phyloP scores from a whole-genome alignment of 1,140 invertebrate species.

The Zaprionus taronus region DNA sequence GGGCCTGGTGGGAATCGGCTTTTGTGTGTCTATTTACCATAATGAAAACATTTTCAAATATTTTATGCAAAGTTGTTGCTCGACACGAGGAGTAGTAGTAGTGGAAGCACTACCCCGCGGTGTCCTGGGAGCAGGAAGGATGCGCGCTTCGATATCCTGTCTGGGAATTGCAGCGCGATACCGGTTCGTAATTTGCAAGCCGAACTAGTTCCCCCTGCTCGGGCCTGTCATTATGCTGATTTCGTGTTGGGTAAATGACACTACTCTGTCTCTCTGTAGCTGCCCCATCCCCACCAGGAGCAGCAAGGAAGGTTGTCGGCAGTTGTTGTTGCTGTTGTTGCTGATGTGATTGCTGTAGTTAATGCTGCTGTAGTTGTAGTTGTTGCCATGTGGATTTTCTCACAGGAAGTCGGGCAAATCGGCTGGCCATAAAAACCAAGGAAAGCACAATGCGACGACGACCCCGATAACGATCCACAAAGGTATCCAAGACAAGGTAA shows the following conservation, averaged over 20 bases:
- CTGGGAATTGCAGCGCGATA: slow-evolving; percentile 75
- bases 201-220: slow-evolving; percentile 66
- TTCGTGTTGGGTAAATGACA: slow-evolving; percentile 47
- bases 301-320: background rate
- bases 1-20: slow-evolving; percentile 62
- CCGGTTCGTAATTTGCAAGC: slow-evolving; percentile 78
- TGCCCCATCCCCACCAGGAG: slow-evolving; percentile 17
- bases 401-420: slow-evolving; percentile 65
- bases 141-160: slow-evolving; percentile 56
- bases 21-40: slow-evolving; percentile 80
- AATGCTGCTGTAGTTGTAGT: slow-evolving; percentile 32
- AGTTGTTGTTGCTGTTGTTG: slow-evolving; percentile 22
- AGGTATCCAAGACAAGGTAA: slow-evolving; percentile 62
- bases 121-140: slow-evolving; percentile 36
- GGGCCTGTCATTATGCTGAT: slow-evolving; percentile 75
- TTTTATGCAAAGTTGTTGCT: slow-evolving; percentile 77
- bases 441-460: slow-evolving; percentile 66
- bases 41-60: slow-evolving; percentile 83
- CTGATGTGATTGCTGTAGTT: slow-evolving; percentile 40
- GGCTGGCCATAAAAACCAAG: slow-evolving; percentile 51
- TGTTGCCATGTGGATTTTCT: slow-evolving; percentile 63
- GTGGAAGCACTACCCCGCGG: slow-evolving; percentile 51
- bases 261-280: background rate
- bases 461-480: slow-evolving; percentile 67
- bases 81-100: slow-evolving; percentile 52